phyloP scores from a whole-genome alignment of 1,140 invertebrate genomes.

The Vanessa tameamea region DNA sequence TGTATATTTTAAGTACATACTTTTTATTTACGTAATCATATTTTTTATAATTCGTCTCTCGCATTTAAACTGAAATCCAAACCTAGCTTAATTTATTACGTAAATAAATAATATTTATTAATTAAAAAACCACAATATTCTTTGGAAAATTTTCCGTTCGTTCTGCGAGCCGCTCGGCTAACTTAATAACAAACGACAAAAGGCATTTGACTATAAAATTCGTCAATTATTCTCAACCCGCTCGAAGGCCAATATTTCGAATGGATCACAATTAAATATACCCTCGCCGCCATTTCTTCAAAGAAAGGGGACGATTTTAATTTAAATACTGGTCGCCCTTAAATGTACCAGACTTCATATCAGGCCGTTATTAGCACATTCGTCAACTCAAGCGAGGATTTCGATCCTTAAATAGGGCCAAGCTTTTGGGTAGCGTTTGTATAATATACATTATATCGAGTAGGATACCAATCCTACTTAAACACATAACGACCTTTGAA shows the following conservation, averaged over 20 bases:
- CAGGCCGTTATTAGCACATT: constrained; percentile 45
- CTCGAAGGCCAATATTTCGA: constrained; percentile 58
- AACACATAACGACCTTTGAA: neutral
- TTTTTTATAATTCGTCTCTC: too few species aligned
- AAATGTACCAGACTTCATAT: constrained; percentile 40
- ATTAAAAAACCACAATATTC: constrained; percentile 48
- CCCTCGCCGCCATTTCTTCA: constrained; percentile 61
- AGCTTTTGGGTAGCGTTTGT: constrained; percentile 9
- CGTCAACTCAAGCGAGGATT: constrained; percentile 22
- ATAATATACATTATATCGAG: neutral
- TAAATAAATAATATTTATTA: constrained; percentile 32
- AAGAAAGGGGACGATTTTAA: constrained; percentile 68
- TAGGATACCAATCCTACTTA: neutral
- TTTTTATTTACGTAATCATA: too few species aligned
- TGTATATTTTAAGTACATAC: too few species aligned
- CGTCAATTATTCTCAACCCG: constrained; percentile 67
- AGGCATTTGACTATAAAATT: constrained; percentile 56
- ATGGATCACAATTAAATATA: constrained; percentile 68
- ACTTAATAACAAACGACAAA: constrained; percentile 67
- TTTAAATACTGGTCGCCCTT: constrained; percentile 63
- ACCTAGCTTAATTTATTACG: neutral
- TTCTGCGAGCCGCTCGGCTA: constrained; percentile 48
- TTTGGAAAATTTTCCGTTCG: constrained; percentile 53
- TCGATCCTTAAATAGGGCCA: constrained; percentile 11
- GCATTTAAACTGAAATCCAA: neutral